Evolutionary conservation across 35 echinoderm and acorn worm genomes (phyloP).

Genomic region (Apostichopus californicus): DNA sequence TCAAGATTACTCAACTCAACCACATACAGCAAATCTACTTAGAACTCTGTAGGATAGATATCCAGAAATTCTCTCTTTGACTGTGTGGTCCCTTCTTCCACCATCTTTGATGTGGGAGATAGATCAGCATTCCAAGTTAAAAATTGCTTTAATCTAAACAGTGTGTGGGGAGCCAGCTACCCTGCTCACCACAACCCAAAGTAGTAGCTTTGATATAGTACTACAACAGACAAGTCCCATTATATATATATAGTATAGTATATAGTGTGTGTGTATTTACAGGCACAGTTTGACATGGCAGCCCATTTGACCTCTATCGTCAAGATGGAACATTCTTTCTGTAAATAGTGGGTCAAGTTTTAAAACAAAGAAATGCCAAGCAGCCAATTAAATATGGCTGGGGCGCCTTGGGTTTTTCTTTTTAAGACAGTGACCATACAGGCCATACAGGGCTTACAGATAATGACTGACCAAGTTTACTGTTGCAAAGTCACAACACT

Average conservation of each 20-base stretch:
- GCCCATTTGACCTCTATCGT: constrained; percentile 21
- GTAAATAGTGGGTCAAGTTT: constrained; percentile 36
- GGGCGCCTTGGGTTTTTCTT: no score
- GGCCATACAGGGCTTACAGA: no score
- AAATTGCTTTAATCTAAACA: constrained; percentile 38
- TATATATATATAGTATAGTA: no score
- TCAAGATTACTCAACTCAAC: background rate
- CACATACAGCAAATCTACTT: background rate
- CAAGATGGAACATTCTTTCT: constrained; percentile 38
- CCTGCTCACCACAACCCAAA: no score
- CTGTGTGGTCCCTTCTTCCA: constrained; percentile 23
- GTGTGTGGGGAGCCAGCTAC: constrained; percentile 18
- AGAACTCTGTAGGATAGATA: background rate
- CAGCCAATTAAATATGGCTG: constrained; percentile 10
- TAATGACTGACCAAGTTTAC: no score
- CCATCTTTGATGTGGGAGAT: constrained; percentile 30
- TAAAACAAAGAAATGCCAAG: constrained; percentile 30
- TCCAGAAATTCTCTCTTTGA: background rate
- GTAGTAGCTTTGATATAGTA: no score
- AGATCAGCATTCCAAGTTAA: constrained; percentile 22
- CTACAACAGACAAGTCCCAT: no score
- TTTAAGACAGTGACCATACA: no score
- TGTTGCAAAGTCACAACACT: no score
- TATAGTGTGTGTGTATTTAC: no score
- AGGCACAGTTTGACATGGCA: constrained; percentile 33